Base-by-base conservation (phyloP, 2,113 vertebrate species). In the Egretta garzetta region DNA sequence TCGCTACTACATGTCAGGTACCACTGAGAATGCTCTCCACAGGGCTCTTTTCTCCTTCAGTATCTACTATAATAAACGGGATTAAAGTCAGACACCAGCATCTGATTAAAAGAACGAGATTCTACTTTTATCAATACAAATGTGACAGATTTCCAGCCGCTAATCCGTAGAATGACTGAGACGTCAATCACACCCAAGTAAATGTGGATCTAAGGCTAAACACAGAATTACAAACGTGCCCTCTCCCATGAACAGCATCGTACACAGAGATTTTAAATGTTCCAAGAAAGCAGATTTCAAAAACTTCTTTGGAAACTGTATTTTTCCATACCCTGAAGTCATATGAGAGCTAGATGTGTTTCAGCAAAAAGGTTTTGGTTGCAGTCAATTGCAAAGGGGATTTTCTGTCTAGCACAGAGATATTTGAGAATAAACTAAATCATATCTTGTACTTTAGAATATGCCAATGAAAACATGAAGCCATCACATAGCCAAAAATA, bases 401-500 rank as follows among this genome's bases (percentile, higher is more conserved):
- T 93, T 97, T 84, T 85, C 45, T 88, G 72, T n/a, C 52, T 53
- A 77, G 89, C 30, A 85, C 4, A 59, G 80, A 85, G 62, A 62
- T 45, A 45, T 28, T 88, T 77, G 74, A 87, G 91, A 90, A 86
- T 12, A 86, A 80, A 92, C 68, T 67, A 82, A 80, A 92, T 18
- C 16, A 1, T 35, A 64, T 37, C 49, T 87, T 45, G 62, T 64
- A 71, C 64, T 91, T 80, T 27, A 92, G 67, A 88, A 96, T 59
- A 56, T 66, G 37, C 41, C 68, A 89, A 73, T 28, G 75, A 94
- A 94, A 91, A 76, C 30, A 85, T 0, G 11, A 96, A 93, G 49
- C 71, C n/a, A 88, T 83, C 82, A 80, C 7, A 32, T 13, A 95
- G 84, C 62, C 81, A 89, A 89, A 90, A 93, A 94, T 62, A 87